Conservation (phyloP, 2,888 invertebrate species). For the Cryptocephalus moraei region DNA sequence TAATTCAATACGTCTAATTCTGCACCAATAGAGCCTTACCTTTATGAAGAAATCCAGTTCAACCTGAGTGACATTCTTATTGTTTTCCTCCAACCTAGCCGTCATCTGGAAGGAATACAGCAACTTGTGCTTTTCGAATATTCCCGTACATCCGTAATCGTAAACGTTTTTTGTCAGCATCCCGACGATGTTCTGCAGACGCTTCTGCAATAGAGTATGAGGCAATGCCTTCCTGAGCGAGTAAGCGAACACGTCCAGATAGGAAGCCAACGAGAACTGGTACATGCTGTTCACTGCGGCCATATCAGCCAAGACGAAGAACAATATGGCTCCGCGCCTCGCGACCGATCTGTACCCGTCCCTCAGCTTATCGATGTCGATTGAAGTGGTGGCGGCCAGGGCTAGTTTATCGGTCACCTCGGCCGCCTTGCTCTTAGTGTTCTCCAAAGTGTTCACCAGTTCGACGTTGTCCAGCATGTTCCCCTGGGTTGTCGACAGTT, state of each 20-base stretch:
- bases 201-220: conserved; percentile 61
- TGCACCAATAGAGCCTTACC: too few relatives aligned
- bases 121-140: conserved; percentile 85
- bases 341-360: conserved; percentile 82
- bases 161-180: conserved; percentile 82
- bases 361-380: conserved; percentile 71
- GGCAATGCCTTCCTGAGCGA: conserved; percentile 76
- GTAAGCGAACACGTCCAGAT: conserved; percentile 73
- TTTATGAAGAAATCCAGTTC: conserved; percentile 89
- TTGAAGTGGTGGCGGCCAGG: conserved; percentile 63
- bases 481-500: conserved; percentile 77
- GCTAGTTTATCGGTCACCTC: conserved; percentile 75
- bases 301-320: conserved; percentile 87
- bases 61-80: conserved; percentile 49
- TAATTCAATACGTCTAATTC: too few relatives aligned
- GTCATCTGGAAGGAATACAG: conserved; percentile 88
- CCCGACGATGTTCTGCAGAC: conserved; percentile 72
- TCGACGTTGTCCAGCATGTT: conserved; percentile 91
- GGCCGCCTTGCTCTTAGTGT: conserved; percentile 76
- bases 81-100: conserved; percentile 67
- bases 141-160: conserved; percentile 84
- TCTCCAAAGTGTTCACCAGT: conserved; percentile 74
- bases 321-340: conserved; percentile 77
- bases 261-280: conserved; percentile 79
- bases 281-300: conserved; percentile 84